Evolutionary conservation across 2,797 vertebrate genomes (phyloP).

Genomic region (Oryzias sinensis): DNA sequence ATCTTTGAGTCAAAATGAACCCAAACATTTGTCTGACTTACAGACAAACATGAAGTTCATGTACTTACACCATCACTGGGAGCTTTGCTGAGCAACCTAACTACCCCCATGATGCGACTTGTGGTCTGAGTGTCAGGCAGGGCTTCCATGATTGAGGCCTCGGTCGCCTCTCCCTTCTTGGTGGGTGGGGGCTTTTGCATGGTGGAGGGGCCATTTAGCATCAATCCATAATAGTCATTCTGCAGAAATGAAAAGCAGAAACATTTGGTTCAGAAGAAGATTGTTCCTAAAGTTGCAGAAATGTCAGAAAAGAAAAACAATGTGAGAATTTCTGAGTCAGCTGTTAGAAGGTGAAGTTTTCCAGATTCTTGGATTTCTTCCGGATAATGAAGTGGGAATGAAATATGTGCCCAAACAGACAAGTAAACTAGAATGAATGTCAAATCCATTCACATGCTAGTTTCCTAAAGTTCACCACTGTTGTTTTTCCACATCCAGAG

Average conservation of each 20-base stretch:
- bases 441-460: no score
- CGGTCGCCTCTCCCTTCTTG: slow-evolving; percentile 32
- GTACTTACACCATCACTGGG: slow-evolving; percentile 59
- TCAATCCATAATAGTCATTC: slow-evolving; percentile 59
- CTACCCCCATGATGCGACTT: slow-evolving; percentile 17
- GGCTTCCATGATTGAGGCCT: slow-evolving; percentile 42
- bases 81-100: slow-evolving; percentile 56
- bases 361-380: no score
- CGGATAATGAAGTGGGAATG: no score
- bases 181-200: slow-evolving; percentile 51
- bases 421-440: no score
- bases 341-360: no score
- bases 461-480: no score
- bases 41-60: not conserved
- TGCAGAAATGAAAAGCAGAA: slow-evolving; percentile 14
- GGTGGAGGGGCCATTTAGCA: slow-evolving; percentile 55
- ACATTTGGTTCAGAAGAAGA: not conserved
- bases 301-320: no score
- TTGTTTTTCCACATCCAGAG: no score
- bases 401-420: no score
- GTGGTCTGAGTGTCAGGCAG: slow-evolving; percentile 41
- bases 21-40: not conserved
- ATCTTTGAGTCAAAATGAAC: not conserved
- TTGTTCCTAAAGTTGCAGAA: not conserved
- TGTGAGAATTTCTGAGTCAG: no score